Evolutionary conservation across 2,888 invertebrate genomes (phyloP).

Genomic region (Hypsopygia costalis): DNA sequence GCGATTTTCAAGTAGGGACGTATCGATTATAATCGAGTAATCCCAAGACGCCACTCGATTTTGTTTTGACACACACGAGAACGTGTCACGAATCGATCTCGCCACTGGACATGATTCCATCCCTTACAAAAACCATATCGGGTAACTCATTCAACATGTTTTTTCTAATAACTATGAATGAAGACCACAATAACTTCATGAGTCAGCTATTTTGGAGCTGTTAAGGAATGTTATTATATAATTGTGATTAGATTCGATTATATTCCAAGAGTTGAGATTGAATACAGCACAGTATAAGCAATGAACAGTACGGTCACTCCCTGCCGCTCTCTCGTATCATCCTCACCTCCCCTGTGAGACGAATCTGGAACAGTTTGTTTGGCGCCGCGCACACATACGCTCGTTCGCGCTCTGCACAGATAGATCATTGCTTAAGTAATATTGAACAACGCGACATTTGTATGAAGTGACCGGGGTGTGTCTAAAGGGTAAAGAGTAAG

Average conservation of each 20-base stretch:
- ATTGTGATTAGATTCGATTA: slow-evolving; percentile 15
- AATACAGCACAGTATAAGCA: no score
- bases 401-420: no score
- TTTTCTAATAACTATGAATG: slow-evolving; percentile 47
- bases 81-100: slow-evolving; percentile 43
- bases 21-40: slow-evolving; percentile 29
- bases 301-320: no score
- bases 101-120: slow-evolving; percentile 39
- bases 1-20: slow-evolving; percentile 37
- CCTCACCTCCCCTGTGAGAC: no score
- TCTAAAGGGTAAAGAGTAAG: no score
- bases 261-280: slow-evolving; percentile 1
- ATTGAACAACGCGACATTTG: no score
- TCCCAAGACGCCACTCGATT: slow-evolving; percentile 76
- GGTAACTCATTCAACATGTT: slow-evolving; percentile 45
- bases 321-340: no score
- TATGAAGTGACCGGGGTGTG: no score
- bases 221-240: slow-evolving; percentile 8
- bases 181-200: slow-evolving; percentile 49
- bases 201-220: slow-evolving; percentile 35
- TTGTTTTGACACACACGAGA: slow-evolving; percentile 72
- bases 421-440: no score
- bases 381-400: no score
- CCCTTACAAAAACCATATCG: slow-evolving; percentile 41
- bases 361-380: no score